Evolutionary conservation across 2,888 invertebrate genomes (phyloP).

Genomic region (Drosophila suboccidentalis): DNA sequence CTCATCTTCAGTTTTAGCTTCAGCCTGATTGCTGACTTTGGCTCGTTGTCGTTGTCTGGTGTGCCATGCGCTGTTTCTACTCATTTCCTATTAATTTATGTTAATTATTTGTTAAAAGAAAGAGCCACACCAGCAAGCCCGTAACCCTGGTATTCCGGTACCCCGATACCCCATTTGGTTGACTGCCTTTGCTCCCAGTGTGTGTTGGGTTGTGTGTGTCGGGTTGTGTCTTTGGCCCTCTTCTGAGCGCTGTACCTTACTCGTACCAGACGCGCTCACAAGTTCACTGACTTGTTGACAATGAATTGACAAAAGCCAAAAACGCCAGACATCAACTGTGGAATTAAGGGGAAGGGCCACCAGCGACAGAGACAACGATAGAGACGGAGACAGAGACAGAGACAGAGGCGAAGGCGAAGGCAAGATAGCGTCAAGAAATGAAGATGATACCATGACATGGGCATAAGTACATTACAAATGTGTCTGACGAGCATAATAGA

Average conservation of each 20-base stretch:
- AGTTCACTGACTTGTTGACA: constrained; percentile 79
- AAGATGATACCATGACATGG: constrained; percentile 64
- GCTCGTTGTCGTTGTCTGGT: constrained; percentile 14
- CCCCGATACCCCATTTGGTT: constrained; percentile 47
- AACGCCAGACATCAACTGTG: constrained; percentile 46
- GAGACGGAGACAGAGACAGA: background rate
- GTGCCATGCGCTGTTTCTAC: constrained; percentile 57
- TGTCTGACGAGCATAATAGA: constrained; percentile 27
- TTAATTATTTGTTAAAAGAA: constrained; percentile 75
- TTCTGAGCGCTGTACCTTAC: constrained; percentile 32
- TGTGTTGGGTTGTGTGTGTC: constrained; percentile 8
- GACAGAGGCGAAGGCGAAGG: constrained; percentile 3
- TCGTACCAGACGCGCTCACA: constrained; percentile 46
- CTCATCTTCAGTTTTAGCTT: background rate
- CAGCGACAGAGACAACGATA: no score
- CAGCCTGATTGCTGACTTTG: constrained; percentile 17
- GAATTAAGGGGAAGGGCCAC: no score
- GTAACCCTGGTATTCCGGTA: constrained; percentile 28
- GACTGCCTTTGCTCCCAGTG: constrained; percentile 22
- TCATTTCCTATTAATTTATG: constrained; percentile 78
- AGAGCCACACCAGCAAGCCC: constrained; percentile 56
- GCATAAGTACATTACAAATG: constrained; percentile 58
- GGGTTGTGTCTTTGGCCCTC: constrained; percentile 38
- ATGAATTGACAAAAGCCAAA: constrained; percentile 75
- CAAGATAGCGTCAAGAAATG: constrained; percentile 54